These are phyloP conservation scores for Diadegma fenestrale DNA, from an alignment of 2,888 invertebrate genomes.

Conservation along the genomic window DNA sequence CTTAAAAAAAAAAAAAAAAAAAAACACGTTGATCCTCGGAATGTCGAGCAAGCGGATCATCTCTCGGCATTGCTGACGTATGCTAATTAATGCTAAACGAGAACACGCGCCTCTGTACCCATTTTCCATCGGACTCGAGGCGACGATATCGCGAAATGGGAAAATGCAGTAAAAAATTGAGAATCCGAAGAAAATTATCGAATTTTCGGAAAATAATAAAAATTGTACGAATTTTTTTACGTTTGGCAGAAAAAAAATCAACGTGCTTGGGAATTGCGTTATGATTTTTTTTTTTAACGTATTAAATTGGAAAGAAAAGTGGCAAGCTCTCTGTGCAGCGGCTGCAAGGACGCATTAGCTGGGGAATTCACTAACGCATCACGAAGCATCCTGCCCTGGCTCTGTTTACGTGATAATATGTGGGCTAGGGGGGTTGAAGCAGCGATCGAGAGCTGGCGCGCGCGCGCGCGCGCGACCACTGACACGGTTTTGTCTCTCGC, in stretches of 20 bases:
- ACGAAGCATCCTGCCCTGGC: conserved; percentile 46
- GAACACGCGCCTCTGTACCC: conserved; percentile 55
- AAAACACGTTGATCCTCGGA: background rate
- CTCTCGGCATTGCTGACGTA: conserved; percentile 52
- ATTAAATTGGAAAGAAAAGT: background rate
- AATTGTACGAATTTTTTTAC: too few relatives aligned
- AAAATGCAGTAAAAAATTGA: background rate
- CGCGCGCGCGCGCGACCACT: conserved; percentile 24
- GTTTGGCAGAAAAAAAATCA: background rate
- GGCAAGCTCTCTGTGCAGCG: background rate
- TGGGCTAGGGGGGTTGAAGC: conserved; percentile 67
- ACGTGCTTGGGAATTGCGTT: background rate
- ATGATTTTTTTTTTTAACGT: background rate
- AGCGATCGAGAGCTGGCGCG: conserved; percentile 23
- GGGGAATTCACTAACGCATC: background rate
- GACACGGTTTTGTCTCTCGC: conserved; percentile 45
- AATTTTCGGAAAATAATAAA: too few relatives aligned
- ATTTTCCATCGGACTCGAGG: background rate
- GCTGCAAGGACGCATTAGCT: background rate
- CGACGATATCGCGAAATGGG: background rate
- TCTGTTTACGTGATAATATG: conserved; percentile 65
- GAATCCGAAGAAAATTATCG: background rate
- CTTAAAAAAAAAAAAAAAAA: background rate
- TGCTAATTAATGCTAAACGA: conserved; percentile 65
- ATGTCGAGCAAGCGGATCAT: background rate